phyloP scores from a whole-genome alignment of 2,797 vertebrate species.

The Enteromius mattozi region DNA sequence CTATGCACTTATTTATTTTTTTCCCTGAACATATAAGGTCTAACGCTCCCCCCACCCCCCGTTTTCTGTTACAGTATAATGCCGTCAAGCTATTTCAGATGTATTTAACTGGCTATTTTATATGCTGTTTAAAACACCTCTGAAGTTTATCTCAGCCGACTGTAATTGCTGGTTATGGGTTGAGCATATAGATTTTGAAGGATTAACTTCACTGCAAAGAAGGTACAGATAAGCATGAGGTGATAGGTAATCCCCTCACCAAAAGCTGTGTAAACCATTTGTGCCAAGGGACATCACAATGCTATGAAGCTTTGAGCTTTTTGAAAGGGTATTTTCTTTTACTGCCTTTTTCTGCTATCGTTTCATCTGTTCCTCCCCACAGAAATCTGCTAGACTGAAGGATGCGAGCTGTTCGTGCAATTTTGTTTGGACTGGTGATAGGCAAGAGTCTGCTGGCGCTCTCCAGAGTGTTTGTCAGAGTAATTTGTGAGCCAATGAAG shows the following conservation, averaged over 20 bases:
- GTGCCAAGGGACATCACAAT: conserved; percentile 53
- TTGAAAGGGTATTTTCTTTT: conserved; percentile 54
- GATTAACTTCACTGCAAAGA: conserved; percentile 27
- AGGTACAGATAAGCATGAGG: conserved; percentile 51
- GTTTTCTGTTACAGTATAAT: conserved; percentile 7
- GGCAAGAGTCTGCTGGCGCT: conserved; percentile 23
- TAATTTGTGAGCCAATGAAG: conserved; percentile 25
- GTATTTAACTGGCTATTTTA: conserved; percentile 9
- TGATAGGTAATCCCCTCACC: conserved; percentile 51
- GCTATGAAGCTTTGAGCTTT: conserved; percentile 45
- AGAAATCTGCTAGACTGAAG: conserved; percentile 45
- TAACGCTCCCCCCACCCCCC: not conserved
- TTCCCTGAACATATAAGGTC: not conserved
- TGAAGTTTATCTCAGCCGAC: conserved; percentile 45
- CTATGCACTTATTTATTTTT: not conserved
- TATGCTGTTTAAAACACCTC: conserved; percentile 29
- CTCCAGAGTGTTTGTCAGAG: conserved; percentile 34
- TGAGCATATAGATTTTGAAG: conserved; percentile 47
- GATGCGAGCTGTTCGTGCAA: conserved; percentile 33
- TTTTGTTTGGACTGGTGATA: conserved; percentile 45
- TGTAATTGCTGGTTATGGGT: conserved; percentile 45
- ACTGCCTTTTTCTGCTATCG: conserved; percentile 14
- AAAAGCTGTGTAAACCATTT: conserved; percentile 53
- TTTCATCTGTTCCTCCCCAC: conserved; percentile 52
- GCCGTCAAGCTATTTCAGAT: not conserved